A percentile compares a stretch with the other conserved stretches of the same genome.
Evolutionary conservation across 2,113 vertebrate species (phyloP).

Genomic region (Pteruthius melanotis): DNA sequence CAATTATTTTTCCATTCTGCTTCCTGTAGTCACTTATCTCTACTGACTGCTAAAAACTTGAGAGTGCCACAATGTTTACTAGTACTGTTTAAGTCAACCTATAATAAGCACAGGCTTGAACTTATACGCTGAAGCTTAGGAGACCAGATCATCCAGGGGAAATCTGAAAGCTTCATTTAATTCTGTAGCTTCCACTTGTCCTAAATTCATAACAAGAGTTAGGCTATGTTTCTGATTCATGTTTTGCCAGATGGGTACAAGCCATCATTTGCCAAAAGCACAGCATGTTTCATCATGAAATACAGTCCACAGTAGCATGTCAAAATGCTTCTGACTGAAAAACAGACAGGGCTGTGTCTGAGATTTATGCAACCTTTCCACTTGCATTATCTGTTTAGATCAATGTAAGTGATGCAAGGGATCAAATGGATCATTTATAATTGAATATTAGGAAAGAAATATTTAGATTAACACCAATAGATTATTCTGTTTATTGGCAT

Average conservation of each 20-base stretch:
- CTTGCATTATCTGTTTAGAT: not conserved
- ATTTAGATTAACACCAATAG: not conserved
- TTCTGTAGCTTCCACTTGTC: not conserved
- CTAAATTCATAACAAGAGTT: not conserved
- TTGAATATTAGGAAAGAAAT: not conserved
- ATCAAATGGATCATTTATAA: not conserved
- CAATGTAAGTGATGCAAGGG: not conserved
- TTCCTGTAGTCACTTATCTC: not conserved
- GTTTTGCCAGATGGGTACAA: conserved; percentile 21
- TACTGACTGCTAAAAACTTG: not conserved
- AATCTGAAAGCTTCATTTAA: not conserved
- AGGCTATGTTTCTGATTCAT: not conserved
- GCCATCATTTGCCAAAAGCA: not conserved
- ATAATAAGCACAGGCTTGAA: not conserved
- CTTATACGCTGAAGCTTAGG: not conserved
- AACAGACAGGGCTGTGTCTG: not conserved
- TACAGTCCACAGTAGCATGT: not conserved
- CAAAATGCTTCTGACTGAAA: not conserved
- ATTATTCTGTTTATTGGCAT: not conserved
- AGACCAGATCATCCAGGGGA: not conserved
- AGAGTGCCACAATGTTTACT: not conserved
- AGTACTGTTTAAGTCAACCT: not conserved
- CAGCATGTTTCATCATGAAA: not conserved
- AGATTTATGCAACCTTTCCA: not conserved
- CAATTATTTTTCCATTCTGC: not conserved